These are phyloP conservation scores for Drosophila novamexicana DNA, from an alignment of 1,140 invertebrate genomes.

Conservation along the genomic window DNA sequence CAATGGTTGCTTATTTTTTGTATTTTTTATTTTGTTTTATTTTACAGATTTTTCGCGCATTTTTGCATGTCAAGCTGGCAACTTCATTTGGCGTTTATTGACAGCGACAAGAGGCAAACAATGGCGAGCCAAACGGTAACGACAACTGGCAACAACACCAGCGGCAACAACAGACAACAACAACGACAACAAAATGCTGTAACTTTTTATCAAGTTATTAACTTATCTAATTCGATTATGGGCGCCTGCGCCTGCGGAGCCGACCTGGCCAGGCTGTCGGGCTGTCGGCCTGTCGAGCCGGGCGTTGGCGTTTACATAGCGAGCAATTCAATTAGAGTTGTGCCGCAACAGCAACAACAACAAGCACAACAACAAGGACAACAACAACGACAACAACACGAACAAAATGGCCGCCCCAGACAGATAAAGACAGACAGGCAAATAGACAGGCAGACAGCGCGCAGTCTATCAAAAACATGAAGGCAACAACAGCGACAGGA, in stretches of 20 bases:
- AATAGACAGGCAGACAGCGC: constrained; percentile 42
- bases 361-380: constrained; percentile 22
- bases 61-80: constrained; percentile 61
- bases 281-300: constrained; percentile 1
- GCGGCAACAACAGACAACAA: constrained; percentile 20
- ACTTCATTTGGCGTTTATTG: constrained; percentile 76
- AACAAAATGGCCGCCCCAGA: constrained; percentile 67
- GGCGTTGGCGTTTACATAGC: constrained; percentile 71
- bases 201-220: constrained; percentile 83
- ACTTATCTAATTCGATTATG: constrained; percentile 83
- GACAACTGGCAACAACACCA: constrained; percentile 35
- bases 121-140: constrained; percentile 61
- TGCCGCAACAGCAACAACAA: constrained; percentile 56
- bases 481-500: constrained; percentile 46
- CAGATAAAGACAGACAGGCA: constrained; percentile 36
- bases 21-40: neutral
- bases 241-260: constrained; percentile 35
- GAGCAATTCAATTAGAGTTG: constrained; percentile 79
- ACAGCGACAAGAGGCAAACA: constrained; percentile 79
- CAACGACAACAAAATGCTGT: constrained; percentile 52
- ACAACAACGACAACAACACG: constrained; percentile 24
- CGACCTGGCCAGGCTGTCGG: constrained; percentile 22
- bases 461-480: constrained; percentile 59
- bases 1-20: neutral
- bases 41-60: constrained; percentile 5